Evolutionary conservation across 2,113 vertebrate species (phyloP).

Genomic region (Corapipo altera): DNA sequence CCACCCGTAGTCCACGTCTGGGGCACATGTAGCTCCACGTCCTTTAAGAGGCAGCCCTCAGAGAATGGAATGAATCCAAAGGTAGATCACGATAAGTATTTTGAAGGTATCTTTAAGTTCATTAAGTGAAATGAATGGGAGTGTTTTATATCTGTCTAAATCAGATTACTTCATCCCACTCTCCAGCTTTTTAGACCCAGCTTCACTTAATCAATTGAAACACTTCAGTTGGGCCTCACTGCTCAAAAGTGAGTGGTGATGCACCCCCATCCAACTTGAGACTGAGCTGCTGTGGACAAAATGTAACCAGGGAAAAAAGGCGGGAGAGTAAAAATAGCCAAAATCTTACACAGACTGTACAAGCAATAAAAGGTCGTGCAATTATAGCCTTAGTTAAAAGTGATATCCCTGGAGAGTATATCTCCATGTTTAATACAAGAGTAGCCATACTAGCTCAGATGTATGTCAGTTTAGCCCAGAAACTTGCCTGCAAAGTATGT

Average conservation of each 20-base stretch:
- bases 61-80: not conserved
- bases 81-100: not conserved
- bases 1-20: not conserved
- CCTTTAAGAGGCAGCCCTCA: not conserved
- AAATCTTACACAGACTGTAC: not conserved
- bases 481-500: not conserved
- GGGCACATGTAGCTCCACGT: not conserved
- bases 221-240: not conserved
- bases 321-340: not conserved
- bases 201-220: not conserved
- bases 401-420: not conserved
- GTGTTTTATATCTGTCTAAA: not conserved
- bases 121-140: not conserved
- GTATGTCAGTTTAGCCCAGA: not conserved
- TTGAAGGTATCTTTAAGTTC: not conserved
- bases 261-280: not conserved
- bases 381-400: not conserved
- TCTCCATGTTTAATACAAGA: not conserved
- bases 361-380: not conserved
- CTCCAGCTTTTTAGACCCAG: not conserved
- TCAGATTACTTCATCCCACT: not conserved
- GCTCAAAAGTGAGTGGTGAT: not conserved
- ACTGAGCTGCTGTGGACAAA: not conserved
- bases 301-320: not conserved
- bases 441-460: not conserved